Evolutionary conservation across 2,888 invertebrate genomes (phyloP), one percentile per base, ranked within the genome.

Genomic region (Operophtera brumata): DNA sequence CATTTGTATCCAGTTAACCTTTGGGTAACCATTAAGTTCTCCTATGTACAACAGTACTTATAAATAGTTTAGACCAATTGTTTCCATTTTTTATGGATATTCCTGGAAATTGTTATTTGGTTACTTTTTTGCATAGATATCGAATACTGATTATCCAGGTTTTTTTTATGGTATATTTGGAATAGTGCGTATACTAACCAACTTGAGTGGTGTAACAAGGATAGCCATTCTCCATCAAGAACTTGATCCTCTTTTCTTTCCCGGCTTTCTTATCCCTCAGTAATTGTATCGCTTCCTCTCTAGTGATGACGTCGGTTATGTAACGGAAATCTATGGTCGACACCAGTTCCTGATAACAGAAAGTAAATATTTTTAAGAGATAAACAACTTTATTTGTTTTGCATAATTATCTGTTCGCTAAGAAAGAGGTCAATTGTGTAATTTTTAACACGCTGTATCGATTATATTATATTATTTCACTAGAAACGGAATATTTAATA

Each of bases 121-220:
- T n/a, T n/a, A n/a, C n/a, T n/a, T n/a, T n/a, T n/a, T n/a, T n/a
- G n/a, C n/a, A n/a, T n/a, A n/a, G n/a, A n/a, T n/a, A n/a, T n/a
- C n/a, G n/a, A n/a, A n/a, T n/a, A n/a, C n/a, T n/a, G n/a, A n/a
- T n/a, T n/a, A n/a, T n/a, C n/a, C n/a, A n/a, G n/a, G n/a, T n/a
- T n/a, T n/a, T n/a, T n/a, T n/a, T n/a, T n/a, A n/a, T n/a, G n/a
- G n/a, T n/a, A n/a, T n/a, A n/a, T n/a, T n/a, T n/a, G n/a, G n/a
- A n/a, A n/a, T n/a, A n/a, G n/a, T n/a, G n/a, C n/a, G n/a, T 9
- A 25, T 30, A 56, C 86, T 77, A 77, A 93, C 94, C 95, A 61
- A 93, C 94, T 92, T 95, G 95, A 0, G 97, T 97, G 0, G 97
- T 97, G 74, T 98, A 92, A 0, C 96, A 95, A 0, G 96, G 97